A percentile compares a stretch with the other conserved stretches of the same genome.
These are phyloP conservation scores for Pectinophora gossypiella DNA, from an alignment of 1,140 invertebrate genomes.

Conservation along the genomic window DNA sequence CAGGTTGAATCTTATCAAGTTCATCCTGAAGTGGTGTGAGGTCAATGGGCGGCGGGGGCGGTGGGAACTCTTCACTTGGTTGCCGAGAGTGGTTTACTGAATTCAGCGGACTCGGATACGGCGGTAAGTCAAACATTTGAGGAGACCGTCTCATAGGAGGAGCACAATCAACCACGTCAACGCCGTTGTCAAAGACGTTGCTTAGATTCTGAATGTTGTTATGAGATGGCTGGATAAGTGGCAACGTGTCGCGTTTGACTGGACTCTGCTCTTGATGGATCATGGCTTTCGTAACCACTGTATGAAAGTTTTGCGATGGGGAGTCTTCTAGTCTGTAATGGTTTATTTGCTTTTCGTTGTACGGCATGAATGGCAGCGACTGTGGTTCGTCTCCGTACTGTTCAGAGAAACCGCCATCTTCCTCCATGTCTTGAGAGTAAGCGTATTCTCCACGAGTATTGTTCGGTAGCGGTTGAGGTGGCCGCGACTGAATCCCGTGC, in stretches of 20 bases:
- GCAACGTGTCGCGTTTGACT: slow-evolving; percentile 70
- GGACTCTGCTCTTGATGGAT: slow-evolving; percentile 87
- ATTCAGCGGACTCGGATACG: slow-evolving; percentile 85
- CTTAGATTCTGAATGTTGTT: slow-evolving; percentile 62
- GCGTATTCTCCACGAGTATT: slow-evolving; percentile 47
- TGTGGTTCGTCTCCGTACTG: slow-evolving; percentile 78
- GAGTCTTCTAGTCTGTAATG: slow-evolving; percentile 58
- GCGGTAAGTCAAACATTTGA: slow-evolving; percentile 80
- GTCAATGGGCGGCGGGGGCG: slow-evolving; percentile 87
- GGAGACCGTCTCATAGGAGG: slow-evolving; percentile 51
- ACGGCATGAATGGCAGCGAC: slow-evolving; percentile 80
- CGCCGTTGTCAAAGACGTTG: slow-evolving; percentile 65
- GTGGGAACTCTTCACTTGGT: slow-evolving; percentile 91
- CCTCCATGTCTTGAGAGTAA: slow-evolving; percentile 55
- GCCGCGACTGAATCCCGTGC: slow-evolving; percentile 74
- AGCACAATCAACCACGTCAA: slow-evolving; percentile 78
- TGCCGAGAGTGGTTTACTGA: slow-evolving; percentile 88
- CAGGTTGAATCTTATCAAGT: slow-evolving; percentile 65
- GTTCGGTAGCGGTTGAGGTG: slow-evolving; percentile 67
- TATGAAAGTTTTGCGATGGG: slow-evolving; percentile 71
- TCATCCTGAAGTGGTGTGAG: slow-evolving; percentile 77
- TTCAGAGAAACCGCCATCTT: slow-evolving; percentile 65
- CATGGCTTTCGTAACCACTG: slow-evolving; percentile 86
- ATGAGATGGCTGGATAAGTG: slow-evolving; percentile 38
- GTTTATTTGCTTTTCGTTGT: slow-evolving; percentile 57